phyloP scores from a whole-genome alignment of 2,797 vertebrate genomes.

The Vespertilio murinus region DNA sequence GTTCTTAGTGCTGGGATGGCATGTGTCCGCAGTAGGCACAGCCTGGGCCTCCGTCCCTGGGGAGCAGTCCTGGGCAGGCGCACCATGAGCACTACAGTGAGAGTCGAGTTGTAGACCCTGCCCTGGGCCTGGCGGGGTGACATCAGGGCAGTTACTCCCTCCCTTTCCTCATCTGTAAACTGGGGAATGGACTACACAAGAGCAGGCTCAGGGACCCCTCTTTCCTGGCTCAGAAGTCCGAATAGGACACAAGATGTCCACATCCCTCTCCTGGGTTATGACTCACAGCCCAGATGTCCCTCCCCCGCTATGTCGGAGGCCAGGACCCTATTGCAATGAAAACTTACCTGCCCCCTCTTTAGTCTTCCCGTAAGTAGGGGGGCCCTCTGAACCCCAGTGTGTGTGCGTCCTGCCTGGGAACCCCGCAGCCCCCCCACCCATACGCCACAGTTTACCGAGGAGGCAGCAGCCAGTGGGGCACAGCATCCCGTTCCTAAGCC shows the following conservation, averaged over 20 bases:
- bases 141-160: background rate
- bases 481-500: constrained; percentile 15
- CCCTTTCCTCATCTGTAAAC: constrained; percentile 58
- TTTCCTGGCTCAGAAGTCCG: background rate
- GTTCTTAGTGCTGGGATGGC: background rate
- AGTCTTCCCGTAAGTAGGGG: background rate
- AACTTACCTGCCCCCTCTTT: constrained; percentile 28
- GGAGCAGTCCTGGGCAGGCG: background rate
- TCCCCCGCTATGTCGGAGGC: background rate
- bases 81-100: background rate
- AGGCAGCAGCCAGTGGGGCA: background rate
- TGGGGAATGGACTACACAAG: background rate
- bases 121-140: background rate
- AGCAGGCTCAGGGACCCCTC: background rate
- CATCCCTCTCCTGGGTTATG: background rate
- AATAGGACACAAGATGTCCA: background rate
- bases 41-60: background rate
- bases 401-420: background rate
- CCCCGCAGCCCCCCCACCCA: background rate
- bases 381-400: background rate
- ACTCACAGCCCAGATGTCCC: background rate
- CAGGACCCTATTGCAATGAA: background rate
- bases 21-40: background rate
- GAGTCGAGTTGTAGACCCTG: background rate
- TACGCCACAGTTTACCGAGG: background rate